Base-by-base conservation (phyloP, 2,888 invertebrate genomes). In the Eupithecia insigniata region DNA sequence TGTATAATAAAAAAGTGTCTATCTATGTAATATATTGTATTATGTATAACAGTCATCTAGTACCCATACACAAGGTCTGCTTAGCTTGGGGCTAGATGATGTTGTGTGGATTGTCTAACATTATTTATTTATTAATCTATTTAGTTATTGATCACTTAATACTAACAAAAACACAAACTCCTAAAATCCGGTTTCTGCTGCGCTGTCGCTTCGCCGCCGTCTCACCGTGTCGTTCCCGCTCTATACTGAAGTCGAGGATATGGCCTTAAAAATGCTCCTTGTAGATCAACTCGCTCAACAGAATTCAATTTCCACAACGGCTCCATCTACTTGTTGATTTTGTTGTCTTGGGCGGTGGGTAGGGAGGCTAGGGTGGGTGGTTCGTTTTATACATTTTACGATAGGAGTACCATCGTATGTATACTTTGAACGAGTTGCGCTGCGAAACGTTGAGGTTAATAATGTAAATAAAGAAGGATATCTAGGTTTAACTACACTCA, bases 271-370 rank as follows among this genome's bases (percentile, higher is more conserved):
- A 51, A n/a, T 7, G 46, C 46, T 12, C 51, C 51, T 51, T 51
- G 36, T 69, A 36, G 51, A 55, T 69, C 32, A 64, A 46, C 36
- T 22, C 51, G 36, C 51, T 64, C 32, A 69, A 55, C 34, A 61
- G 51, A 71, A 71, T 71, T 61, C 14, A 67, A 62, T 67, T 62
- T 70, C 61, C 51, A n/a, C 67, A 36, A 66, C 61, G 78, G 80
- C 78, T 78, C 82, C 80, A 51, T 51, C 51, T 51, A 84, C 83
- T 84, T 84, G 83, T 82, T 84, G 81, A 81, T 58, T 58, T 58
- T 28, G 58, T 28, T 58, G 58, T 58, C 58, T 58, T 22, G 78
- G 60, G 76, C 73, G 72, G 69, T 72, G 75, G 65, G 73, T n/a
- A 26, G 67, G 70, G 43, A 8, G 30, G 39, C 58, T 28, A 5